Conservation (phyloP, 2,888 invertebrate genomes). For the Chesias legatella region DNA sequence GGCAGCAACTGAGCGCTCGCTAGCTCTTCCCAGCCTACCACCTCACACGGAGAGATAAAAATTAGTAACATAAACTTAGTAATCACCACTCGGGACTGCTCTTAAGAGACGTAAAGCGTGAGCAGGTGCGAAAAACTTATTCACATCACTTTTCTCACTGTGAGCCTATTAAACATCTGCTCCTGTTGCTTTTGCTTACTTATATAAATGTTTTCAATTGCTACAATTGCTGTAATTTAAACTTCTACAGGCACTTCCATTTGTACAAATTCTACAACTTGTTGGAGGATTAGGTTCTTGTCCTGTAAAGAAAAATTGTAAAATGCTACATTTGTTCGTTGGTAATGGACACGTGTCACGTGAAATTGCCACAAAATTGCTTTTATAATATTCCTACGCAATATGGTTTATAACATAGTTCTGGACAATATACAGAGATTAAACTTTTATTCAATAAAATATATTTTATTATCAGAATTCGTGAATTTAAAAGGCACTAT, state of each 20-base stretch:
- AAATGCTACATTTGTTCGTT: slow-evolving; percentile 20
- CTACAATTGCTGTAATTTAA: slow-evolving; percentile 53
- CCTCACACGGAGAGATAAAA: too few relatives aligned
- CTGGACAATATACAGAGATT: not conserved
- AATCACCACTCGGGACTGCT: not conserved
- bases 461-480: not conserved
- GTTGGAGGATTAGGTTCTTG: slow-evolving; percentile 29
- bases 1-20: too few relatives aligned
- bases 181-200: slow-evolving; percentile 40
- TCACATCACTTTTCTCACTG: slow-evolving; percentile 48
- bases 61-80: too few relatives aligned
- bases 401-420: slow-evolving; percentile 11
- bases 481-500: too few relatives aligned
- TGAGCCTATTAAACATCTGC: slow-evolving; percentile 51
- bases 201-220: slow-evolving; percentile 53
- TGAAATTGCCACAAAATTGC: slow-evolving; percentile 19
- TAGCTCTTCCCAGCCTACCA: too few relatives aligned
- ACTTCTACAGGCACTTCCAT: slow-evolving; percentile 46
- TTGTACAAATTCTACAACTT: slow-evolving; percentile 38
- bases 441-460: slow-evolving; percentile 7
- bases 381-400: slow-evolving; percentile 14
- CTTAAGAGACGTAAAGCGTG: slow-evolving; percentile 38
- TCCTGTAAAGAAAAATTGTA: slow-evolving; percentile 20
- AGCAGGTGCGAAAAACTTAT: slow-evolving; percentile 60
- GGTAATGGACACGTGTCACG: slow-evolving; percentile 21